phyloP scores from a whole-genome alignment of 2,888 invertebrate genomes.

The Epinotia ramella region DNA sequence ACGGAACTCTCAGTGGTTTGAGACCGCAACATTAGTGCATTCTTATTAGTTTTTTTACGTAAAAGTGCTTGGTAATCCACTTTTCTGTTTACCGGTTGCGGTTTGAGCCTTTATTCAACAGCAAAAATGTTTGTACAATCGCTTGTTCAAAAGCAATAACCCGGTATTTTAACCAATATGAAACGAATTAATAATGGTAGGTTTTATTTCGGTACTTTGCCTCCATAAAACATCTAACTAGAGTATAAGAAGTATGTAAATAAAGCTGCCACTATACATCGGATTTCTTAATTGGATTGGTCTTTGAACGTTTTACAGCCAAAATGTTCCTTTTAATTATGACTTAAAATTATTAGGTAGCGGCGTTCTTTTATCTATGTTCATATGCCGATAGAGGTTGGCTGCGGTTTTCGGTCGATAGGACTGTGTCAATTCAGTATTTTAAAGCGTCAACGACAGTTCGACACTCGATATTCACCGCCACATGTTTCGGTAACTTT shows the following conservation, averaged over 20 bases:
- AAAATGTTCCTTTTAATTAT: slow-evolving; percentile 23
- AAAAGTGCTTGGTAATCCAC: slow-evolving; percentile 20
- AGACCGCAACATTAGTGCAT: slow-evolving; percentile 59
- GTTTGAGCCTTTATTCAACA: slow-evolving; percentile 24
- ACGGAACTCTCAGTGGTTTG: slow-evolving; percentile 71
- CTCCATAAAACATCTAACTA: slow-evolving; percentile 7
- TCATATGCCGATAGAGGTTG: background rate
- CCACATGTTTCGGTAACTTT: slow-evolving; percentile 60
- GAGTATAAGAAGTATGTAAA: slow-evolving; percentile 6
- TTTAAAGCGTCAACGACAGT: slow-evolving; percentile 53
- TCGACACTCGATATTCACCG: slow-evolving; percentile 68
- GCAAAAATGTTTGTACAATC: slow-evolving; percentile 27
- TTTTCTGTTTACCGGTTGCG: slow-evolving; percentile 36
- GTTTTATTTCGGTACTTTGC: slow-evolving; percentile 13
- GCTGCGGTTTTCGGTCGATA: slow-evolving; percentile 72
- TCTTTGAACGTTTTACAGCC: slow-evolving; percentile 24
- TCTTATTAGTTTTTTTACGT: slow-evolving; percentile 52
- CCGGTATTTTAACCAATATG: background rate
- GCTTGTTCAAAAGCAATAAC: slow-evolving; percentile 17
- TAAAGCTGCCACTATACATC: slow-evolving; percentile 31
- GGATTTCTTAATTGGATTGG: slow-evolving; percentile 31
- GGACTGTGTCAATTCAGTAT: slow-evolving; percentile 62
- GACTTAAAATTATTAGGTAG: slow-evolving; percentile 28
- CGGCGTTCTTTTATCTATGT: slow-evolving; percentile 39
- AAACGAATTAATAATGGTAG: slow-evolving; percentile 3